Percentiles rank a stretch among this genome's conserved stretches.
phyloP scores from a whole-genome alignment of 2,797 vertebrate genomes.

The Sitta carolinensis region DNA sequence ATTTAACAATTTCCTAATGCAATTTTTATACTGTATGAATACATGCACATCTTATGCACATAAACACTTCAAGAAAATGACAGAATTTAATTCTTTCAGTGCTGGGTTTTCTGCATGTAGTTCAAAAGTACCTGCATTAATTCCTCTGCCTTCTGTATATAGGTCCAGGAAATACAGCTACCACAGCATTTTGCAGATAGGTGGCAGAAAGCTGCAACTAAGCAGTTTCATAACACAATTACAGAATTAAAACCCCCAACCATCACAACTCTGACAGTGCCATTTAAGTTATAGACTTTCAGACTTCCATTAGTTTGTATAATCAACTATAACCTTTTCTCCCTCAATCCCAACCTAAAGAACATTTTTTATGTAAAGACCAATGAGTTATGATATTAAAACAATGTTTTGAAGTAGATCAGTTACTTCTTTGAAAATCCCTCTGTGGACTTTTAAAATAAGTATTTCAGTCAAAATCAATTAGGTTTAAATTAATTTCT shows the following conservation, averaged over 20 bases:
- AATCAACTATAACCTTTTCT: background rate
- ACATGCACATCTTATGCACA: background rate
- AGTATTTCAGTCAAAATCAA: background rate
- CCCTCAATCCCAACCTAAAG: background rate
- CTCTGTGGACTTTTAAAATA: background rate
- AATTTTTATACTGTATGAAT: background rate
- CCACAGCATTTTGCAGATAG: background rate
- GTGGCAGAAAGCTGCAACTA: background rate
- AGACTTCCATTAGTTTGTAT: background rate
- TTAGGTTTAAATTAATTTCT: background rate
- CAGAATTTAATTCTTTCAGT: background rate
- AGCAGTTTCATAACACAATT: background rate
- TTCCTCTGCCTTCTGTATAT: fast-evolving
- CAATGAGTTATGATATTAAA: background rate
- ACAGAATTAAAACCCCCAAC: fast-evolving
- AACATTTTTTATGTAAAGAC: background rate
- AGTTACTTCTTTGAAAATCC: background rate
- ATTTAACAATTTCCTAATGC: background rate
- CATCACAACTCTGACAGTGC: background rate
- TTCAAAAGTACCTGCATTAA: background rate
- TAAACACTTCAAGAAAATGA: background rate
- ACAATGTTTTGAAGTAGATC: background rate
- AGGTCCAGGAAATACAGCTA: background rate
- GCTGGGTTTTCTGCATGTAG: background rate
- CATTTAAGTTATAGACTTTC: background rate